Conservation (phyloP, 2,113 vertebrate genomes). For the Atlantisia rogersi region DNA sequence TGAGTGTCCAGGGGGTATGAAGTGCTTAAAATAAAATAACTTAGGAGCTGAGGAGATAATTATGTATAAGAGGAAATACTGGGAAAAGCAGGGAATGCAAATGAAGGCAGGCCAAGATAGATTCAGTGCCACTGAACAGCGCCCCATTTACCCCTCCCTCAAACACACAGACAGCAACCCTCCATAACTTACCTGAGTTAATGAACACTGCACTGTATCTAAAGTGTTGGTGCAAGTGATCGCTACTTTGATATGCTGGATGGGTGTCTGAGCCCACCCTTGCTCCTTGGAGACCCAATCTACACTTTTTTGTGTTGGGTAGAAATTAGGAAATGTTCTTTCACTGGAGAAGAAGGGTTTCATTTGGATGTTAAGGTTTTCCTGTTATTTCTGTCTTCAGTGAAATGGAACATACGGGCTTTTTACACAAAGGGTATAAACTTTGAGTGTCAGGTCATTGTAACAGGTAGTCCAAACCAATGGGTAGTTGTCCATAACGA, state of each 20-base stretch:
- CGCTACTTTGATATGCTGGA: neutral
- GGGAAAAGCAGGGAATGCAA: conserved; percentile 41
- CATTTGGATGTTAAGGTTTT: neutral
- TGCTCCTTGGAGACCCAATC: neutral
- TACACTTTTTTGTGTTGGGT: neutral
- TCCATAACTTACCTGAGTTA: neutral
- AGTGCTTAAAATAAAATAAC: conserved; percentile 70
- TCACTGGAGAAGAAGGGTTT: neutral
- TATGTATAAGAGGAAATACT: conserved; percentile 39
- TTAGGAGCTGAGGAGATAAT: conserved; percentile 63
- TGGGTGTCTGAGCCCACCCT: neutral
- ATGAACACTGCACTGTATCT: neutral
- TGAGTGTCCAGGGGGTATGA: conserved; percentile 48
- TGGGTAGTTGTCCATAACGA: neutral
- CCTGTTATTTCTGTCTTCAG: neutral
- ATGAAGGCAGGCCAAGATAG: conserved; percentile 38
- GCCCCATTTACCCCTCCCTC: neutral
- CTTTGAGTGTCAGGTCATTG: neutral
- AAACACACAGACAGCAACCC: neutral
- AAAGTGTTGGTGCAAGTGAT: neutral
- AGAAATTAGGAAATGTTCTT: neutral
- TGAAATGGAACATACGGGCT: neutral
- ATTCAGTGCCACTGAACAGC: neutral
- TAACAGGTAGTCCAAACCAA: neutral
- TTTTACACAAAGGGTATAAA: neutral